Evolutionary conservation across 1,140 invertebrate species (phyloP), one percentile per base, ranked within the genome.

Genomic region (Drosophila sturtevanti): DNA sequence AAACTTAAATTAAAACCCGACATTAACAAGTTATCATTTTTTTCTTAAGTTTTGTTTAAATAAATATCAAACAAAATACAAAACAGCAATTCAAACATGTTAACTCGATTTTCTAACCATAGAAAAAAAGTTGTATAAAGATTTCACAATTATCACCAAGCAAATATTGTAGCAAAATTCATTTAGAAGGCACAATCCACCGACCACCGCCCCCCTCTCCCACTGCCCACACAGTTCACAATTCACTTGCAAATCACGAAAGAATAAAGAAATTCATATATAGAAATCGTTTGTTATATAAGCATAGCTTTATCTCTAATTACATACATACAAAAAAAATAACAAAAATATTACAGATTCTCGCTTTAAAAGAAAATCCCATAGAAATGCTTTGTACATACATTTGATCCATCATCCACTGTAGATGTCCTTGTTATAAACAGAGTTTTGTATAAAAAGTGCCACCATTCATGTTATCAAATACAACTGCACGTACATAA

Each of bases 1-100:
- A 56, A 18, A 38, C 11, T 38, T 18, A 27, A 56, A 63, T 67
- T 35, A 63, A 63, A 67, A 67, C 72, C 72, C 48, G 41, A 67
- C 54, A 56, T 65, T 76, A 58, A 70, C 77, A 71, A 41, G 72
- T 87, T 87, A 21, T 81, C 66, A 31, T 6, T 31, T 31, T 31
- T 31, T 79, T 71, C 58, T 79, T 81, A 68, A 72, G 81, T 86
- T 86, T 61, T 87, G 63, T 69, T 77, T 69, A 69, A 72, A n/a
- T 38, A 31, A 31, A 31, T 31, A 31, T 6, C 71, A 41, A 60
- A 22, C 12, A 62, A 63, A 63, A 52, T 14, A 64, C 18, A 9
- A 27, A 51, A 41, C 58, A 75, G 27, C 27, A 31, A 48, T 38
- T 38, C 35, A 69, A 75, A 63, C 21, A 52, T 44, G 55, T 75